Conservation (phyloP, 1,140 invertebrate species). For the Meloidogyne hapla region DNA sequence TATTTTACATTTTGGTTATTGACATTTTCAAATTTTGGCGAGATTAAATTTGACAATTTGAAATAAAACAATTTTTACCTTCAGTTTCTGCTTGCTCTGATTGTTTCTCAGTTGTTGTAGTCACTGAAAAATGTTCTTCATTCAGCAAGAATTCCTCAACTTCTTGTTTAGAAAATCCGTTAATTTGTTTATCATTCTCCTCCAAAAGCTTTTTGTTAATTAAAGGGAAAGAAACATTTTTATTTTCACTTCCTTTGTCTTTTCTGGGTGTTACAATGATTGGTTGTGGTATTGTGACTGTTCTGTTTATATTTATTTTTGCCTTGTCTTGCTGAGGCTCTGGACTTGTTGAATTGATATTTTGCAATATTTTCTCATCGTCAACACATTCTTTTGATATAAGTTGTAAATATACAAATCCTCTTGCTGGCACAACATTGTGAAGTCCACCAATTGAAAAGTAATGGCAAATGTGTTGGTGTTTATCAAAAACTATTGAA, state of each 20-base stretch:
- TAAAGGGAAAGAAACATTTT: no score
- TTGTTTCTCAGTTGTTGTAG: not conserved
- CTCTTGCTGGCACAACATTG: slow-evolving; percentile 13
- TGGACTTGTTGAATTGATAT: no score
- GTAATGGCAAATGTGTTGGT: slow-evolving; percentile 19
- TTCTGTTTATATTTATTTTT: not conserved
- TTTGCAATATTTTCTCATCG: not conserved
- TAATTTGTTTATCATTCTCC: no score
- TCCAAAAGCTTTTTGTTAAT: no score
- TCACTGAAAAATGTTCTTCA: not conserved
- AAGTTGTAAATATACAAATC: slow-evolving; percentile 15
- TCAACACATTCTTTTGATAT: not conserved
- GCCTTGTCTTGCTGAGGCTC: not conserved
- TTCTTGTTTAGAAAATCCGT: not conserved
- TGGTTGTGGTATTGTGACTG: not conserved
- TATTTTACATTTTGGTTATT: not conserved
- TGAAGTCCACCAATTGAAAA: not conserved
- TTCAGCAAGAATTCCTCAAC: not conserved
- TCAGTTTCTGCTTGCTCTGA: not conserved
- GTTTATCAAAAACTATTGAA: slow-evolving; percentile 17
- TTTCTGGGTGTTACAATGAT: not conserved
- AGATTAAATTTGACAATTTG: not conserved
- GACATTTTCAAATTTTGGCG: not conserved
- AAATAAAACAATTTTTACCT: not conserved
- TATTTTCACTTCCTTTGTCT: not conserved